These are phyloP conservation scores for Corydoras maculifer DNA, from an alignment of 2,113 vertebrate species.

Conservation along the genomic window DNA sequence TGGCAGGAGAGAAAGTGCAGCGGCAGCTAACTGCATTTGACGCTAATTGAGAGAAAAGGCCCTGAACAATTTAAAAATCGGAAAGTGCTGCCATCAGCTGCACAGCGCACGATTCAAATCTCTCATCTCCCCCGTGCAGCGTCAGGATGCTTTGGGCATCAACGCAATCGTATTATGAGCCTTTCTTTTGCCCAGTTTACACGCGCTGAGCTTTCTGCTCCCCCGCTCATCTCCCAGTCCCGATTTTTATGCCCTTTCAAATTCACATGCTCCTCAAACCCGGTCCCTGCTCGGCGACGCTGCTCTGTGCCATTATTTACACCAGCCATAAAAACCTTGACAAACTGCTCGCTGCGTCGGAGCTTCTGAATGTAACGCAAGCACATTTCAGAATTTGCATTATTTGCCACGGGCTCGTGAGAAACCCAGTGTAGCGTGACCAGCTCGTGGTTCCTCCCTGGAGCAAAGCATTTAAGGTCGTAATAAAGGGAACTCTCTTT, in stretches of 20 bases:
- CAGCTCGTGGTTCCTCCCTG: neutral
- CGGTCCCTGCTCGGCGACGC: neutral
- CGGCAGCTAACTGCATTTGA: neutral
- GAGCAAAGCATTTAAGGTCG: neutral
- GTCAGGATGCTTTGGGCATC: neutral
- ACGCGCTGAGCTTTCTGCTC: too few relatives aligned
- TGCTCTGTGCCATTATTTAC: neutral
- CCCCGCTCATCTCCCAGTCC: too few relatives aligned
- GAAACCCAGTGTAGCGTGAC: neutral
- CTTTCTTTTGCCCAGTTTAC: too few relatives aligned
- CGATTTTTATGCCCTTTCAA: neutral
- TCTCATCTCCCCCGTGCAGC: conserved; percentile 12
- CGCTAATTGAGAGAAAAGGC: conserved; percentile 1
- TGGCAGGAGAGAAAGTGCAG: conserved; percentile 5
- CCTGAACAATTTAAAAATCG: conserved; percentile 13
- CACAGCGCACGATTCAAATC: neutral
- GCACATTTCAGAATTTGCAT: neutral
- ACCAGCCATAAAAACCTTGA: neutral
- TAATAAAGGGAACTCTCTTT: neutral
- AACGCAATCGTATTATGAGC: neutral
- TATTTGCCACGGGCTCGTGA: conserved; percentile 3
- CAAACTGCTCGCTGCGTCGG: neutral
- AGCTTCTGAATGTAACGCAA: neutral
- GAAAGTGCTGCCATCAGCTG: conserved; percentile 16
- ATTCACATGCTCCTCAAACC: neutral